phyloP scores from a whole-genome alignment of 2,113 vertebrate genomes.

The Anguilla rostrata region DNA sequence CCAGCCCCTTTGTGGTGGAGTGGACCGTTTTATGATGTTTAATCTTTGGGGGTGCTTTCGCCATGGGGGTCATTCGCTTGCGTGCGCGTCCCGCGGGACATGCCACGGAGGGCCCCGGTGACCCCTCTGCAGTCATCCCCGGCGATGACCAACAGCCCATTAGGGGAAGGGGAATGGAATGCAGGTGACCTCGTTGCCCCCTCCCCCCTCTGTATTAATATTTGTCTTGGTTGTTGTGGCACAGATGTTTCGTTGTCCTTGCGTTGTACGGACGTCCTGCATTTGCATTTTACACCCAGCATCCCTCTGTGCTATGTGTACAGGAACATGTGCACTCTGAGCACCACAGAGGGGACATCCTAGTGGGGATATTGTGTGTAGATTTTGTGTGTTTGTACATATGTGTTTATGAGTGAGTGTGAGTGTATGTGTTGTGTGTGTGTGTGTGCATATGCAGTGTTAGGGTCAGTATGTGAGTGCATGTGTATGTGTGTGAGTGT shows the following conservation, averaged over 20 bases:
- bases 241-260: not conserved
- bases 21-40: not conserved
- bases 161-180: not conserved
- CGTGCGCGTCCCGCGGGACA: not conserved
- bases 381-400: not conserved
- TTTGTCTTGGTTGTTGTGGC: not conserved
- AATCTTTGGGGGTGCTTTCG: not conserved
- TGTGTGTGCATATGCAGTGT: not conserved
- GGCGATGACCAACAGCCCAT: not conserved
- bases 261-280: not conserved
- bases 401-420: too few relatives aligned
- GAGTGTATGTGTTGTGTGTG: not conserved
- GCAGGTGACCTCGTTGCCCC: not conserved
- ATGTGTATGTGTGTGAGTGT: not conserved
- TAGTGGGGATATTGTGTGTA: not conserved
- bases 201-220: too few relatives aligned
- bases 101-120: not conserved
- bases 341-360: too few relatives aligned
- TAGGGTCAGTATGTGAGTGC: too few relatives aligned
- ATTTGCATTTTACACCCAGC: not conserved
- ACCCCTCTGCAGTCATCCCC: not conserved
- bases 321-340: not conserved
- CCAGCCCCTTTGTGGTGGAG: not conserved
- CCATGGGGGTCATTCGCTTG: not conserved
- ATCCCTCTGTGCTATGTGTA: not conserved